These are phyloP conservation scores for Drosophila melanosoma DNA, from an alignment of 2,888 invertebrate species.

Conservation along the genomic window DNA sequence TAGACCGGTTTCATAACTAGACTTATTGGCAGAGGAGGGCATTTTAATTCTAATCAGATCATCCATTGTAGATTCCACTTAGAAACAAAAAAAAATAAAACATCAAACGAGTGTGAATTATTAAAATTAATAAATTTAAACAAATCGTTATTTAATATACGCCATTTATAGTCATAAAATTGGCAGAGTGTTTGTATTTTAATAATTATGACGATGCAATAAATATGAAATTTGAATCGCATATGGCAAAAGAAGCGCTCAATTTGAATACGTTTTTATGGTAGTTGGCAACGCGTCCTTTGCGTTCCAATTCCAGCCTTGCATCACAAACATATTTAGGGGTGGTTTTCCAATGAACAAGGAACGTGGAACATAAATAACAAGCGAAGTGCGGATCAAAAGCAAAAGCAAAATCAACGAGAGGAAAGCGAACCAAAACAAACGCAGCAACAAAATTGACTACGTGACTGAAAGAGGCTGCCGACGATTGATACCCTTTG, in stretches of 20 bases:
- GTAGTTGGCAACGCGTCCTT: conserved; percentile 51
- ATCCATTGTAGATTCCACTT: not conserved
- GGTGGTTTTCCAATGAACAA: conserved; percentile 52
- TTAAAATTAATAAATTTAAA: conserved; percentile 48
- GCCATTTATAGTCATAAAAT: conserved; percentile 13
- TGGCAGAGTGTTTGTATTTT: conserved; percentile 5
- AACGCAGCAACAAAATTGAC: conserved; percentile 62
- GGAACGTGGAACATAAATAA: conserved; percentile 54
- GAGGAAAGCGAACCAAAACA: conserved; percentile 63
- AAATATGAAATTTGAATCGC: not conserved
- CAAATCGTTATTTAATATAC: conserved; percentile 46
- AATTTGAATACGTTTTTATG: not conserved
- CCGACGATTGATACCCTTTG: conserved; percentile 25
- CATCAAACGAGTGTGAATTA: conserved; percentile 17
- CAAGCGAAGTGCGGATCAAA: conserved; percentile 37
- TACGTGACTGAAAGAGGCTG: conserved; percentile 64
- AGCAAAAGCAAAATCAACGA: conserved; percentile 4
- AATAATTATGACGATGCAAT: conserved; percentile 23
- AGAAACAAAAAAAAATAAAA: not conserved
- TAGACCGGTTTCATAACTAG: conserved; percentile 32
- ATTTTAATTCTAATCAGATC: conserved; percentile 12
- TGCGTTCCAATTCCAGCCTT: conserved; percentile 24
- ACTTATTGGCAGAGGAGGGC: conserved; percentile 2
- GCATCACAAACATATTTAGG: conserved; percentile 21
- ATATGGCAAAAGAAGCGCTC: not conserved